Evolutionary conservation across 1,140 invertebrate genomes (phyloP), one percentile per base, ranked within the genome.

Genomic region (Solenopsis invicta): DNA sequence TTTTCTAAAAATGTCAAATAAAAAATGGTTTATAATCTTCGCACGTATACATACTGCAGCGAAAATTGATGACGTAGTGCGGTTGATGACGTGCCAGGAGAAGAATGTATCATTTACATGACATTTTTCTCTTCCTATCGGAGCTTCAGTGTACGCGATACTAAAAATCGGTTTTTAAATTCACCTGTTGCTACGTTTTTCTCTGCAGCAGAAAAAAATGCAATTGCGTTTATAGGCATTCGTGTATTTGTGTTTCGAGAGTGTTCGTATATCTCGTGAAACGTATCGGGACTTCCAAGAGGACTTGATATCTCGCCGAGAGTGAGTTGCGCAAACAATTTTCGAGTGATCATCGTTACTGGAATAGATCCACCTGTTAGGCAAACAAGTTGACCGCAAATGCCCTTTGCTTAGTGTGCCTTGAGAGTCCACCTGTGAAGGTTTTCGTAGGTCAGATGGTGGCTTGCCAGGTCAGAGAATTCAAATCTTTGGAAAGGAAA

Each of bases 361-460:
- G 45, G 69, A 21, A 69, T 62, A 88, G 86, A 90, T 90, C 89
- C 89, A 90, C 88, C 89, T 88, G 89, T 90, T 90, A 90, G 86
- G 81, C 81, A 88, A 88, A 90, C 86, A 88, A 84, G 56, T 80
- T 77, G 89, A 90, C 88, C 89, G 81, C 89, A 81, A 88, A 88
- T 90, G 76, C 76, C 71, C 29, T 76, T 54, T 54, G 50, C 64
- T 64, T 66, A 76, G 74, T 54, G 66, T 16, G 56, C 61, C 75
- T 81, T 50, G 77, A 87, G 80, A 61, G 72, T 89, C 89, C 89
- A 90, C 89, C 89, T 90, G 89, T 54, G 21, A 74, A 48, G 67
- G 50, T 86, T 77, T 77, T 90, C 89, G 61, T 75, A 87, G 71
- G 67, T 89, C 67, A 52, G 41, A 34, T 64, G 24, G 29, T 67